Evolutionary conservation across 2,113 vertebrate species (phyloP).

Genomic region (Gulo gulo): DNA sequence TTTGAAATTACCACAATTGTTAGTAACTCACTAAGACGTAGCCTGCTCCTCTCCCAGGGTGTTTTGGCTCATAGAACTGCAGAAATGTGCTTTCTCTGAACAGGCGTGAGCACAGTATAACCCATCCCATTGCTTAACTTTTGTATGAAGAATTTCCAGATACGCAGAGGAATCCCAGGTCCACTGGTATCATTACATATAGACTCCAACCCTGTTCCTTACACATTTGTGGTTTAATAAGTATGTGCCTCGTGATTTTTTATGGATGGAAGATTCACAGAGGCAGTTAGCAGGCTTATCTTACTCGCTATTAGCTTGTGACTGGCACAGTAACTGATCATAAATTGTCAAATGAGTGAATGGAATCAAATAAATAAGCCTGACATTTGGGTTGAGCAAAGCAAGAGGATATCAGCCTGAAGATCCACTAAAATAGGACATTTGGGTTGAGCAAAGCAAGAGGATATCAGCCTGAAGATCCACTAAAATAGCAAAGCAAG

Average conservation of each 20-base stretch:
- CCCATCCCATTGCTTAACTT: neutral
- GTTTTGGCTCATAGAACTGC: neutral
- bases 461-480: neutral
- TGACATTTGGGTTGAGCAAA: neutral
- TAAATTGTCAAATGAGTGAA: neutral
- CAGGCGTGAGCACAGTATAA: neutral
- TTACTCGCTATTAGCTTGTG: neutral
- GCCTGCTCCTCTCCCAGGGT: neutral
- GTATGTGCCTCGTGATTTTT: neutral
- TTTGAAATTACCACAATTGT: neutral
- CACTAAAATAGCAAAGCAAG: neutral
- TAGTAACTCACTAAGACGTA: neutral
- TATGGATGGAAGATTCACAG: neutral
- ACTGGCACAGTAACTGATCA: neutral
- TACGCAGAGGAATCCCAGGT: neutral
- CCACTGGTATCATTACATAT: neutral
- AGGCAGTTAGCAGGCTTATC: neutral
- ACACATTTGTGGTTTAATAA: neutral
- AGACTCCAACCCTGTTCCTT: neutral
- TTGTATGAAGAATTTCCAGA: neutral
- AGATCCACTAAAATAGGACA: neutral
- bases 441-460: neutral
- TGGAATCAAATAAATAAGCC: neutral
- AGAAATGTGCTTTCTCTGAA: neutral
- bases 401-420: neutral